Evolutionary conservation across 92 coral and sea anemone species (phyloP), one percentile per base, ranked within the genome.

Genomic region (Porites divaricata): DNA sequence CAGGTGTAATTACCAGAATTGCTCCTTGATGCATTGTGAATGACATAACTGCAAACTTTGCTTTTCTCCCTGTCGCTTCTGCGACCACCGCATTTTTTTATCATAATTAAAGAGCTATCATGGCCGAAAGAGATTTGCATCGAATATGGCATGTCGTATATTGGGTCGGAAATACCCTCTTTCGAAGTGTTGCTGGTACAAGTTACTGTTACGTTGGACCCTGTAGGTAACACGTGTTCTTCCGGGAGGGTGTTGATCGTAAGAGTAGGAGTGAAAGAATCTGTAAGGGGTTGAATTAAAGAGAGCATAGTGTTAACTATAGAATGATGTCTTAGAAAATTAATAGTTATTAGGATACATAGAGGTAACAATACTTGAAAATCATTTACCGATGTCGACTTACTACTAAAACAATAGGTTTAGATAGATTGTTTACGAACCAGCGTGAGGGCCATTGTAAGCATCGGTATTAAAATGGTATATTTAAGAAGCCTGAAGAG

Each of bases 1-100:
- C 91, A 88, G 4, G 61, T 25, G 67, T 83, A 88, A 20, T 13
- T 59, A 35, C 72, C 91, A 9, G 91, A 73, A 64, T 84, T 65
- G 12, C n/a, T 57, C 62, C 64, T 62, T 21, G 85, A 63, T 75
- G 76, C 50, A 58, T 77, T 78, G 19, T 70, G 74, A 16, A 88
- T 63, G 56, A 20, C 41, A 49, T 28, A 56, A 12, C 20, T 35
- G 67, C 91, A 88, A 0, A 74, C 53, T 53, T 49, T 80, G n/a
- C 76, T 53, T n/a, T 21, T 9, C 20, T 69, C 67, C 21, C 57
- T 53, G 17, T 24, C 50, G 0, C 9, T 24, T 8, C 56, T 41
- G 6, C 45, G 3, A 24, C 85, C 85, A 21, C 85, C 85, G 41
- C 85, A 80, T 4, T 67, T 56, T 28, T 72, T 28, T 41, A 28